Percentiles rank a stretch among this genome's conserved stretches.
phyloP scores from a whole-genome alignment of 2,888 invertebrate genomes.

The Luperina testacea region DNA sequence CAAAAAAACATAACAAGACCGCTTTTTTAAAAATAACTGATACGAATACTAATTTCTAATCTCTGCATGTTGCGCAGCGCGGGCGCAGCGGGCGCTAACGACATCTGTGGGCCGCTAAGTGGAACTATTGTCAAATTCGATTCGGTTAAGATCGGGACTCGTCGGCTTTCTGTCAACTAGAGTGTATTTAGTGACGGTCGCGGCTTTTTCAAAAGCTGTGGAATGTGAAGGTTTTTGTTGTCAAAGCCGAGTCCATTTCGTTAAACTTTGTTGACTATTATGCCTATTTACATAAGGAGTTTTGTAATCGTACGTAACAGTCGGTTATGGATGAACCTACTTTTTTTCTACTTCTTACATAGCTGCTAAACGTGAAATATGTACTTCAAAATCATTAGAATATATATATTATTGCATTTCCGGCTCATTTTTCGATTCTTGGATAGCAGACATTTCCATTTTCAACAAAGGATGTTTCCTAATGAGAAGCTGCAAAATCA shows the following conservation, averaged over 20 bases:
- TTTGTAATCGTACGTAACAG: constrained; percentile 61
- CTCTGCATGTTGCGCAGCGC: constrained; percentile 76
- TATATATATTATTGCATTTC: neutral
- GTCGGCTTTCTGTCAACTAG: constrained; percentile 85
- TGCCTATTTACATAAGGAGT: constrained; percentile 66
- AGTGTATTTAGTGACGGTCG: constrained; percentile 85
- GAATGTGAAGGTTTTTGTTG: constrained; percentile 83
- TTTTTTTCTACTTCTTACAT: neutral
- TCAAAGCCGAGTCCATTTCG: constrained; percentile 61
- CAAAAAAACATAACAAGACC: constrained; percentile 32
- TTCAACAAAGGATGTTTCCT: too few species aligned
- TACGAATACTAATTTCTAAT: constrained; percentile 78
- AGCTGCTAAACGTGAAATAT: neutral
- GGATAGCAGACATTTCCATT: too few species aligned
- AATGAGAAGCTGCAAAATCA: too few species aligned
- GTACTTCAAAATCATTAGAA: neutral
- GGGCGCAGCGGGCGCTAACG: constrained; percentile 87
- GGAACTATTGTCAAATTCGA: constrained; percentile 87
- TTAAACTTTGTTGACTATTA: constrained; percentile 67
- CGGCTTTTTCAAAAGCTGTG: constrained; percentile 81
- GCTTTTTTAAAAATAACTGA: constrained; percentile 56
- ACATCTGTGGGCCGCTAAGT: constrained; percentile 88
- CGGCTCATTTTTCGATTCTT: too few species aligned
- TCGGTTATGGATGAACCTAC: constrained; percentile 6
- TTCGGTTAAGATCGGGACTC: constrained; percentile 78